phyloP scores from a whole-genome alignment of 2,888 invertebrate genomes.

The Gasteruption jaculator region DNA sequence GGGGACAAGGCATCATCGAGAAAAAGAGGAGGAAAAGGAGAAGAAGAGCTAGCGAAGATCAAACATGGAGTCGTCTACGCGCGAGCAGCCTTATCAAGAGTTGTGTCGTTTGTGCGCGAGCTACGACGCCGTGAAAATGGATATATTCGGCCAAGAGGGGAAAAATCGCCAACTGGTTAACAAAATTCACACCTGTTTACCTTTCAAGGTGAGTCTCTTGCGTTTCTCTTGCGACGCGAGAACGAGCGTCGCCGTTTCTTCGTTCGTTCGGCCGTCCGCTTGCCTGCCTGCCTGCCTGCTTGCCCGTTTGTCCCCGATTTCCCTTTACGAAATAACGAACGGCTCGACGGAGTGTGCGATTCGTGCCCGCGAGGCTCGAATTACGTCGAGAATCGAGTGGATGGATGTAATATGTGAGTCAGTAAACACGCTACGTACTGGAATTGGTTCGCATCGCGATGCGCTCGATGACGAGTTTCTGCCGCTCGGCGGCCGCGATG shows the following conservation, averaged over 20 bases:
- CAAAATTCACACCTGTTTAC: conserved; percentile 52
- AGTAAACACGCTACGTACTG: too few species aligned
- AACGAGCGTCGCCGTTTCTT: conserved; percentile 9
- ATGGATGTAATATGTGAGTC: too few species aligned
- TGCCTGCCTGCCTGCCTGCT: conserved; percentile 4
- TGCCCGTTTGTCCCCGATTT: conserved; percentile 7
- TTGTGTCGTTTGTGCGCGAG: conserved; percentile 53
- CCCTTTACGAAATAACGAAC: conserved; percentile 7
- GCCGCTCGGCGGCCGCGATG: too few species aligned
- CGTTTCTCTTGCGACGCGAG: conserved; percentile 6
- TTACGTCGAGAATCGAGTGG: too few species aligned
- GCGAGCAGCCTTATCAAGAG: conserved; percentile 43
- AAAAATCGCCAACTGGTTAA: conserved; percentile 50
- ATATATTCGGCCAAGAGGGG: conserved; percentile 53
- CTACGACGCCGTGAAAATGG: conserved; percentile 52
- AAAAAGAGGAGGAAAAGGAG: background rate
- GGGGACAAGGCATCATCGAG: too few species aligned
- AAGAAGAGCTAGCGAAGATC: background rate
- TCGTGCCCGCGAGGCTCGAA: too few species aligned
- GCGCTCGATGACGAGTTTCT: too few species aligned
- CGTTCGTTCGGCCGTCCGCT: conserved; percentile 5
- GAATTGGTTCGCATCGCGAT: too few species aligned
- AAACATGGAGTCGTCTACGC: background rate
- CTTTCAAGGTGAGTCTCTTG: conserved; percentile 48
- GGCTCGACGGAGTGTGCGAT: background rate